A percentile compares a stretch with the other conserved stretches of the same genome.
phyloP scores from a whole-genome alignment of 2,888 invertebrate genomes.

The Hydrotaea diabolus region DNA sequence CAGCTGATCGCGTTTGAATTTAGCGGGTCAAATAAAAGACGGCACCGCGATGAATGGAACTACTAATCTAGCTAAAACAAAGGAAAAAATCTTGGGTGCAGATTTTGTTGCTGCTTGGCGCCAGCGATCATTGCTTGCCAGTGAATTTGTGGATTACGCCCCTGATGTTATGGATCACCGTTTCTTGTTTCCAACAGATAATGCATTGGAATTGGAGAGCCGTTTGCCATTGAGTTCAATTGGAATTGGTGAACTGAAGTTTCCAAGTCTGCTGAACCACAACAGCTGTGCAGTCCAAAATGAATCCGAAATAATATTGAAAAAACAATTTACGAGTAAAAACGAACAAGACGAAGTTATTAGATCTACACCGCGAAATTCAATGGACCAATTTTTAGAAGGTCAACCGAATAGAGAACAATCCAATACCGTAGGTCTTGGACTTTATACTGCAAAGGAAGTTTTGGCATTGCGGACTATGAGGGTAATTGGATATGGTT shows the following conservation, averaged over 20 bases:
- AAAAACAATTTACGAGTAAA: slow-evolving; percentile 63
- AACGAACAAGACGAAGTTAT: slow-evolving; percentile 52
- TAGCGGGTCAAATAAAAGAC: too few species aligned
- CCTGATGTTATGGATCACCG: slow-evolving; percentile 19
- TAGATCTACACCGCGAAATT: slow-evolving; percentile 46
- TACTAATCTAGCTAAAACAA: too few species aligned
- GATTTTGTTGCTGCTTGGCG: too few species aligned
- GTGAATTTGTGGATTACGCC: not conserved
- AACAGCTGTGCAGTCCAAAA: slow-evolving; percentile 47
- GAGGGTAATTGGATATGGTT: slow-evolving; percentile 68
- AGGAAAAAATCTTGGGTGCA: too few species aligned
- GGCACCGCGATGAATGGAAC: not conserved
- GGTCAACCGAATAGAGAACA: not conserved
- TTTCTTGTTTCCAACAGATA: not conserved
- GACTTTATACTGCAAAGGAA: slow-evolving; percentile 77
- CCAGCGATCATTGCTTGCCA: slow-evolving; percentile 65
- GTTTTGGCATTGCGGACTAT: slow-evolving; percentile 71
- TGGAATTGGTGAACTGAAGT: slow-evolving; percentile 8
- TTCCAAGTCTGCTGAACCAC: not conserved
- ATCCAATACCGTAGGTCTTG: too few species aligned
- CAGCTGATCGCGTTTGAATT: too few species aligned
- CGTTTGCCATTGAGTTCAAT: slow-evolving; percentile 42
- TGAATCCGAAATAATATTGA: not conserved
- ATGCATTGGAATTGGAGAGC: too few species aligned
- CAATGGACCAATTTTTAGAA: slow-evolving; percentile 37